Percentiles rank a stretch among this genome's conserved stretches.
Evolutionary conservation across 2,888 invertebrate species (phyloP).

Genomic region (Drosophila lacicola): DNA sequence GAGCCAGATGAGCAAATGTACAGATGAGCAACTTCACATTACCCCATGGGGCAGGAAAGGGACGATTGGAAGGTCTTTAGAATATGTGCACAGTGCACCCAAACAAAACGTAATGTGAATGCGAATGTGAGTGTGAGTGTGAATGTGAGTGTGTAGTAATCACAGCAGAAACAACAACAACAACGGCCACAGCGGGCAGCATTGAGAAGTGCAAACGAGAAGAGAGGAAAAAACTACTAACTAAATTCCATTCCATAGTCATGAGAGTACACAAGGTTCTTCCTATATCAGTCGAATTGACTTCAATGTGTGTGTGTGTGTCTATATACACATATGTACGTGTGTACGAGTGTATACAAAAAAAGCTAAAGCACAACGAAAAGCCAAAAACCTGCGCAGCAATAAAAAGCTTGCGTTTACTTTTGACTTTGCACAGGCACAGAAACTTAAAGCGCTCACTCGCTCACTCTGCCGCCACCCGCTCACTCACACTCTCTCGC

Average conservation of each 20-base stretch:
- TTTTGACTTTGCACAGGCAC: constrained; percentile 57
- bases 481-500: constrained; percentile 8
- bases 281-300: constrained; percentile 80
- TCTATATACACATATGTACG: constrained; percentile 19
- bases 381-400: constrained; percentile 56
- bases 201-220: constrained; percentile 54
- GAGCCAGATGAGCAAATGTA: constrained; percentile 34
- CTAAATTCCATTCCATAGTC: constrained; percentile 82
- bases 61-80: constrained; percentile 16
- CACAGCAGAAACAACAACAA: constrained; percentile 26
- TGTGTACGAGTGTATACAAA: constrained; percentile 13
- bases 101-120: constrained; percentile 33
- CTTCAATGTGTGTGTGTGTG: constrained; percentile 25
- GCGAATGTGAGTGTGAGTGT: constrained; percentile 41
- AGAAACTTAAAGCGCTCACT: constrained; percentile 25
- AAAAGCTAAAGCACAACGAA: constrained; percentile 37
- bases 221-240: constrained; percentile 56
- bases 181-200: constrained; percentile 26
- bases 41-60: background rate
- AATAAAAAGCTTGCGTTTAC: constrained; percentile 53
- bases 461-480: constrained; percentile 12
- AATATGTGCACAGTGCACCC: constrained; percentile 30
- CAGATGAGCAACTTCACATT: background rate
- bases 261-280: constrained; percentile 83
- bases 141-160: constrained; percentile 46